A percentile compares a stretch with the other conserved stretches of the same genome.
These are phyloP conservation scores for Zoanthus sociatus DNA, from an alignment of 92 coral and sea anemone species.

Conservation along the genomic window DNA sequence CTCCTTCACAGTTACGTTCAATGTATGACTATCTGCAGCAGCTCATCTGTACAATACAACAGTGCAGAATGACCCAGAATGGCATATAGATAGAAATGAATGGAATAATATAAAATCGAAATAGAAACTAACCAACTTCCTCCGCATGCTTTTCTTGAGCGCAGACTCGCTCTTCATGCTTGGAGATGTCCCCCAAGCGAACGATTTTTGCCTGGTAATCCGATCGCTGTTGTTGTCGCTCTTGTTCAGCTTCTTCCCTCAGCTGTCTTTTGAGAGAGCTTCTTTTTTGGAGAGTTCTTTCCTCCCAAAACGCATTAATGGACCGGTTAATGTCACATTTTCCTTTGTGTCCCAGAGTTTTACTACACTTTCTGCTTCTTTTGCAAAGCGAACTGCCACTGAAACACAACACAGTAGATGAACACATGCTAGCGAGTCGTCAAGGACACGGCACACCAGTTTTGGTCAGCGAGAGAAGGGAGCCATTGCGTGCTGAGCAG, in stretches of 20 bases:
- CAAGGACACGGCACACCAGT: constrained; percentile 68
- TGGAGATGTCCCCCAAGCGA: neutral
- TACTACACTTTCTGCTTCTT: constrained; percentile 20
- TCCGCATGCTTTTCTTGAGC: neutral
- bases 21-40: neutral
- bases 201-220: neutral
- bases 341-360: neutral
- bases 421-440: neutral
- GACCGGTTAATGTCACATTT: neutral
- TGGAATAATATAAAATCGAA: neutral
- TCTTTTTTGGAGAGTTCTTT: neutral
- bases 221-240: neutral
- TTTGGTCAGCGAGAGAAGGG: constrained; percentile 82
- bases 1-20: too few relatives aligned
- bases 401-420: neutral
- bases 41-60: neutral
- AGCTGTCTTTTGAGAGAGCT: constrained; percentile 2
- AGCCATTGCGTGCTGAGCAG: constrained; percentile 66
- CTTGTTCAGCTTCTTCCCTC: constrained; percentile 13
- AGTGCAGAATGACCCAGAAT: constrained; percentile 7
- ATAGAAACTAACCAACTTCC: constrained; percentile 20
- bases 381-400: constrained; percentile 3
- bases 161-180: neutral
- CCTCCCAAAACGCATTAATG: constrained; percentile 5
- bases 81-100: constrained; percentile 16